These are phyloP conservation scores for Artemia franciscana DNA, from an alignment of 1,140 invertebrate genomes.

Conservation along the genomic window DNA sequence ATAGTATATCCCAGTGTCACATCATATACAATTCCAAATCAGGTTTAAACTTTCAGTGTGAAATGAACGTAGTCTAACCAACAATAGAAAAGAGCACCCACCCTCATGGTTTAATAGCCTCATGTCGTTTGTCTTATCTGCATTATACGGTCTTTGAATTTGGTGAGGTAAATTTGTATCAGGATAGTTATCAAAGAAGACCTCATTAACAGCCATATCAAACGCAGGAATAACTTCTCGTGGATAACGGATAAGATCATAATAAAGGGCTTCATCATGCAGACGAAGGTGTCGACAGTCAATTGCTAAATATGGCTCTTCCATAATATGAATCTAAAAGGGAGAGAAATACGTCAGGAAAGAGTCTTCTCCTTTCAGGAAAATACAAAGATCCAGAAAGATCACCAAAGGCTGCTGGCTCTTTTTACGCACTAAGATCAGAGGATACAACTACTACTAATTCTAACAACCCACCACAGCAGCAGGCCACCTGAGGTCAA, in stretches of 20 bases:
- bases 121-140: constrained; percentile 78
- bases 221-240: constrained; percentile 94
- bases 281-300: constrained; percentile 73
- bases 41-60: no score
- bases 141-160: constrained; percentile 93
- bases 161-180: constrained; percentile 66
- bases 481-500: no score
- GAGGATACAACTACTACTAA: no score
- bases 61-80: no score
- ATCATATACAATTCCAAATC: no score
- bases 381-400: no score
- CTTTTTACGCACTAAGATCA: no score
- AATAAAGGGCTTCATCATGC: constrained; percentile 71
- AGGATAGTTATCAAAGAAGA: constrained; percentile 83
- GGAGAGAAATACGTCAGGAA: no score
- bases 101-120: constrained; percentile 86
- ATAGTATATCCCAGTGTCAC: no score
- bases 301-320: constrained; percentile 83
- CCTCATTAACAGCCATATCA: constrained; percentile 89
- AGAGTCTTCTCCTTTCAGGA: no score
- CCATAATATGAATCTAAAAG: constrained; percentile 52
- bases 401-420: no score
- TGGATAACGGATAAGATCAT: constrained; percentile 80
- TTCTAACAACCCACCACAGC: no score
- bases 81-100: constrained; percentile 20